These are phyloP conservation scores for Archips xylosteana DNA, from an alignment of 2,888 invertebrate genomes.

Conservation along the genomic window DNA sequence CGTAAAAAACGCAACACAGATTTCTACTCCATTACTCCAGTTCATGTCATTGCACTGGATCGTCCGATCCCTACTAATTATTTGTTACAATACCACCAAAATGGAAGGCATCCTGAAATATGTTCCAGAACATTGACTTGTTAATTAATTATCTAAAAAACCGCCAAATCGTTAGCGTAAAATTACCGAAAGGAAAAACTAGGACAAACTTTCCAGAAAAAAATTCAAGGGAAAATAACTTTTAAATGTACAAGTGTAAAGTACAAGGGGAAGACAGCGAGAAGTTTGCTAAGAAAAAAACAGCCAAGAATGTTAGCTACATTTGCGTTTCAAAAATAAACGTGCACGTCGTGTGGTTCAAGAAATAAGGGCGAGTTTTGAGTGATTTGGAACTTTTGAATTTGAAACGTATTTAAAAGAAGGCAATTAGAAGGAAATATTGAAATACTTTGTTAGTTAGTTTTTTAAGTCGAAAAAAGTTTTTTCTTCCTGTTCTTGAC, in stretches of 20 bases:
- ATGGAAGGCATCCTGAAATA: constrained; percentile 18
- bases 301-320: constrained; percentile 7
- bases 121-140: constrained; percentile 39
- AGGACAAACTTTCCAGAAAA: neutral
- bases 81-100: constrained; percentile 7
- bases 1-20: no score
- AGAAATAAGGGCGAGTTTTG: constrained; percentile 13
- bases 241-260: neutral
- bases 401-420: constrained; percentile 13
- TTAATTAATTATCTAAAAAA: constrained; percentile 40
- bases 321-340: constrained; percentile 1
- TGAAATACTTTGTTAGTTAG: constrained; percentile 38
- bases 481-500: constrained; percentile 26
- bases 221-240: constrained; percentile 11
- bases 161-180: constrained; percentile 29
- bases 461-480: constrained; percentile 23
- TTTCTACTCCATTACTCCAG: no score
- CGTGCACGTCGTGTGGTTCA: neutral
- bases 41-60: no score
- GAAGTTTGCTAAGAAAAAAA: constrained; percentile 25
- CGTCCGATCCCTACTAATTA: no score
- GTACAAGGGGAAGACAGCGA: neutral
- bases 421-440: constrained; percentile 41
- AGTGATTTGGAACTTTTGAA: neutral
- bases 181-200: constrained; percentile 26